phyloP scores from a whole-genome alignment of 2,888 invertebrate species.

The Aquatica leii region DNA sequence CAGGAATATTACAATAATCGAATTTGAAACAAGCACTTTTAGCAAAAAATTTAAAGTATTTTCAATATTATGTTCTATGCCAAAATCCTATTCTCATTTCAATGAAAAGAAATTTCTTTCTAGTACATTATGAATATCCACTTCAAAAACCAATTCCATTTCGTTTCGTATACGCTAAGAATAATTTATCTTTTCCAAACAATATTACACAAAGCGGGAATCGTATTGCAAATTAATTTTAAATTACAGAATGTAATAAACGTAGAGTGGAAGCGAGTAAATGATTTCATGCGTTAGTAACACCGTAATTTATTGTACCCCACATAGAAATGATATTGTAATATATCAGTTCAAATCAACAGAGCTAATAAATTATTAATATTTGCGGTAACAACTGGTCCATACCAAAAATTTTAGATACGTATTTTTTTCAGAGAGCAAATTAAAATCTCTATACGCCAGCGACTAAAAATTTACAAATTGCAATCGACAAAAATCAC shows the following conservation, averaged over 20 bases:
- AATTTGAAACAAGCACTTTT: too few species aligned
- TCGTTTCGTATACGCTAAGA: constrained; percentile 34
- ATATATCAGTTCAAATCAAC: constrained; percentile 33
- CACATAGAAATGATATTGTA: constrained; percentile 33
- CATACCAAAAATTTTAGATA: too few species aligned
- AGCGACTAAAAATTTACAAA: too few species aligned
- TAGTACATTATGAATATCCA: constrained; percentile 35
- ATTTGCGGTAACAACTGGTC: constrained; percentile 25
- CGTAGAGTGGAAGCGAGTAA: constrained; percentile 36
- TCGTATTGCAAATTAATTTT: constrained; percentile 38
- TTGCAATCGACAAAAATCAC: too few species aligned
- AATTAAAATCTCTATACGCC: too few species aligned
- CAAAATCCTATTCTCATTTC: constrained; percentile 14
- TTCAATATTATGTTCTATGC: background rate
- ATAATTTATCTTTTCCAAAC: constrained; percentile 38
- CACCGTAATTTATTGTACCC: constrained; percentile 34
- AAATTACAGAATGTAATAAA: constrained; percentile 38
- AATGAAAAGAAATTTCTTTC: constrained; percentile 30
- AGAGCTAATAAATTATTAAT: constrained; percentile 35
- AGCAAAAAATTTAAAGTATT: background rate
- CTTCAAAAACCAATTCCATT: constrained; percentile 38
- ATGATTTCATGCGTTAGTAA: constrained; percentile 38
- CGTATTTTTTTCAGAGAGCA: too few species aligned
- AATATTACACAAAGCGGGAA: constrained; percentile 37
- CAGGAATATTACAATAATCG: too few species aligned